A percentile compares a stretch with the other conserved stretches of the same genome.
Evolutionary conservation across 1,140 invertebrate species (phyloP).

Genomic region (Eriocheir sinensis): DNA sequence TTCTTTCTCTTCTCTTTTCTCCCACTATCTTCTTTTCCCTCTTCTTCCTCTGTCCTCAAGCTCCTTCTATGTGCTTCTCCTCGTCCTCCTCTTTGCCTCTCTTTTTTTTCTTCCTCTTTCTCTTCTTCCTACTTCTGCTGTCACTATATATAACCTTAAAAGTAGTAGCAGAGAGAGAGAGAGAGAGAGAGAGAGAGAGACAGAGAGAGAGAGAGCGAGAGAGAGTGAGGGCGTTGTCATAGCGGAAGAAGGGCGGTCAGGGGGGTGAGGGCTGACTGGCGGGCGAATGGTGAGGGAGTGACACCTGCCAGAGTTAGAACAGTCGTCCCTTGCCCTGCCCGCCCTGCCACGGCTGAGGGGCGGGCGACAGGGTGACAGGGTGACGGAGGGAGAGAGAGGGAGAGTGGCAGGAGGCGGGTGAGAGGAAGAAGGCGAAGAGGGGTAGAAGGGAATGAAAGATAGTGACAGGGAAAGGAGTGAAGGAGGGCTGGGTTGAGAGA

Average conservation of each 20-base stretch:
- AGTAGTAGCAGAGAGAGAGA: background rate
- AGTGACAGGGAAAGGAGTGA: background rate
- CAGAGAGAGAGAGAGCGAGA: background rate
- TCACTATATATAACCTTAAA: background rate
- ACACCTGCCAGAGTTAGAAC: background rate
- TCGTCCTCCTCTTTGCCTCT: background rate
- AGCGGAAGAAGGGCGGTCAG: background rate
- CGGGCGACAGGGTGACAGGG: background rate
- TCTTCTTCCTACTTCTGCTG: too few relatives aligned
- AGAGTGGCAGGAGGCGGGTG: background rate
- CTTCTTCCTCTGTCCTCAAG: background rate
- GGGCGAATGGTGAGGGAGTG: background rate
- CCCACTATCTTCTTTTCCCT: background rate
- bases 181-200: background rate
- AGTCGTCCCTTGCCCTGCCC: background rate
- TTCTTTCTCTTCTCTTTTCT: background rate
- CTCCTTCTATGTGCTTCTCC: background rate
- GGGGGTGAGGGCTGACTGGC: constrained; percentile 10
- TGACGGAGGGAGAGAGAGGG: background rate
- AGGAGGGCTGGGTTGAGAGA: background rate
- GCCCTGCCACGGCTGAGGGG: background rate
- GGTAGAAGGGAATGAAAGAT: background rate
- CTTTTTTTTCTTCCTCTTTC: background rate
- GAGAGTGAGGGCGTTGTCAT: background rate
- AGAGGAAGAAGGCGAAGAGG: background rate